Percentiles rank a stretch among this genome's conserved stretches.
Evolutionary conservation across 2,888 invertebrate species (phyloP).

Genomic region (Keiferia lycopersicella): DNA sequence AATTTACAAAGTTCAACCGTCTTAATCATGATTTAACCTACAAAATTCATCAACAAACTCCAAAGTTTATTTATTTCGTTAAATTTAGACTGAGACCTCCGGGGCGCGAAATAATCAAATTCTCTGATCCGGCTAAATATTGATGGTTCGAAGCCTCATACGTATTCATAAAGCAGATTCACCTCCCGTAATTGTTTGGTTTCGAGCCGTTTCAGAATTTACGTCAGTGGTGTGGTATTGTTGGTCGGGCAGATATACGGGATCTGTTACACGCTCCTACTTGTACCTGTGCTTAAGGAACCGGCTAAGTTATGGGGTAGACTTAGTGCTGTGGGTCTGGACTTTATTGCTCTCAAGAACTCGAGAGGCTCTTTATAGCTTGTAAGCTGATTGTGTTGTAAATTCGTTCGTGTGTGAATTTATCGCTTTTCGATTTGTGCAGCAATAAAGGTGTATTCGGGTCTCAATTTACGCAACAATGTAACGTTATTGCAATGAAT

Average conservation of each 20-base stretch:
- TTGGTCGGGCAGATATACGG: conserved; percentile 41
- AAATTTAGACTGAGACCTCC: conserved; percentile 14
- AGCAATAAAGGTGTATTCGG: not conserved
- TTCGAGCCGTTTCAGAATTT: conserved; percentile 36
- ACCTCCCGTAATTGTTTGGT: conserved; percentile 37
- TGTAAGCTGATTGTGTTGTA: conserved; percentile 20
- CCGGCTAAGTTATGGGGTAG: conserved; percentile 34
- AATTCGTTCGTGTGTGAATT: conserved; percentile 20
- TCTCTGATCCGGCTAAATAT: conserved; percentile 27
- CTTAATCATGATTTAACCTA: conserved; percentile 23
- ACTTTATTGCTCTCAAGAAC: conserved; percentile 28
- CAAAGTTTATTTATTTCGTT: conserved; percentile 20
- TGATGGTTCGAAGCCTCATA: conserved; percentile 30
- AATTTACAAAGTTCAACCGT: conserved; percentile 22
- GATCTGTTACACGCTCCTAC: conserved; percentile 29
- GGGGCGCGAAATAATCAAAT: conserved; percentile 23
- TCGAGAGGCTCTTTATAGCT: conserved; percentile 29
- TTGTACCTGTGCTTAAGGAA: conserved; percentile 27
- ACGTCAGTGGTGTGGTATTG: conserved; percentile 37
- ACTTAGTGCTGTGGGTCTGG: conserved; percentile 33
- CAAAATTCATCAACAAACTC: conserved; percentile 23
- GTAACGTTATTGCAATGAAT: conserved; percentile 5
- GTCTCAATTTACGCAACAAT: not conserved
- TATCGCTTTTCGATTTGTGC: conserved; percentile 20
- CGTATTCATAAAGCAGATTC: conserved; percentile 34